Evolutionary conservation across 2,113 vertebrate species (phyloP).

Genomic region (Cepphus grylle): DNA sequence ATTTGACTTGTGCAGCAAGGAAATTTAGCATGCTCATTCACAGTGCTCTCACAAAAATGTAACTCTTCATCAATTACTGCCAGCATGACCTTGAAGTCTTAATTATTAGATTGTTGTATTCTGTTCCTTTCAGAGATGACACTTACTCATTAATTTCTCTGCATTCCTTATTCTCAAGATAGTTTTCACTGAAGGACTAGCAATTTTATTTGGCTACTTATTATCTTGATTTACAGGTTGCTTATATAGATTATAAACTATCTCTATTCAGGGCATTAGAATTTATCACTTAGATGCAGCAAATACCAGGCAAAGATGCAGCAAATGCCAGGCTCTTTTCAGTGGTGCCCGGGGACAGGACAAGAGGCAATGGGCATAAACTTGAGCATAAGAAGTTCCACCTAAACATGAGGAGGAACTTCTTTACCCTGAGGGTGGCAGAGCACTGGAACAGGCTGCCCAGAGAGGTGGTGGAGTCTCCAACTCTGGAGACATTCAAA

Average conservation of each 20-base stretch:
- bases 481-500: too few species aligned
- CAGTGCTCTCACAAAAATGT: neutral
- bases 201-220: neutral
- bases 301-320: too few species aligned
- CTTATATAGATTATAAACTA: conserved; percentile 4
- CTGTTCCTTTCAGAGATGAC: neutral
- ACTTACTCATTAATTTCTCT: conserved; percentile 45
- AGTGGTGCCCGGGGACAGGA: too few species aligned
- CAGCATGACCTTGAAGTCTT: conserved; percentile 25
- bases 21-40: neutral
- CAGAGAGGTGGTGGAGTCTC: too few species aligned
- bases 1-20: neutral
- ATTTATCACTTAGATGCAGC: conserved; percentile 5
- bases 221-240: conserved; percentile 41
- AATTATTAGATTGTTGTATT: conserved; percentile 54
- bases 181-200: conserved; percentile 19
- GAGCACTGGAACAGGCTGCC: too few species aligned
- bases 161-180: neutral
- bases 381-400: too few species aligned
- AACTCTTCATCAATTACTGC: conserved; percentile 4
- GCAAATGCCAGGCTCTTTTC: too few species aligned
- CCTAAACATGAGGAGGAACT: too few species aligned
- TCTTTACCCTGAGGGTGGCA: too few species aligned
- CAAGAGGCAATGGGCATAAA: too few species aligned
- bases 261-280: conserved; percentile 21